phyloP scores from a whole-genome alignment of 35 echinoderm and acorn worm genomes.

The Lytechinus pictus region DNA sequence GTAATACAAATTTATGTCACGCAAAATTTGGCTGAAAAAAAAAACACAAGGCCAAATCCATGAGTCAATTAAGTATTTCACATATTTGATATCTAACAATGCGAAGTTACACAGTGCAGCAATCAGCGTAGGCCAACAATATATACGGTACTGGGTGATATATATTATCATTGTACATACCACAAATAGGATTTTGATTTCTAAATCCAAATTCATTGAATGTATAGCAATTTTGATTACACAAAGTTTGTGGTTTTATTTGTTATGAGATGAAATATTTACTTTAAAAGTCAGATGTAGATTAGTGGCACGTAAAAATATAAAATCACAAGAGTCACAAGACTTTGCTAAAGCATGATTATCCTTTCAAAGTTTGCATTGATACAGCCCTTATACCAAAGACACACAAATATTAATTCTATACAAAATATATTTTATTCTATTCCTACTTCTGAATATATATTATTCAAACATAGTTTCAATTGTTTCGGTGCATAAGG shows the following conservation, averaged over 20 bases:
- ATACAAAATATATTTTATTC: too few relatives aligned
- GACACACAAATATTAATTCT: background rate
- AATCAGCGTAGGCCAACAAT: background rate
- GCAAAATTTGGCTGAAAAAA: background rate
- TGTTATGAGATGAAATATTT: background rate
- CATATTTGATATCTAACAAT: background rate
- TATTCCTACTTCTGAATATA: too few relatives aligned
- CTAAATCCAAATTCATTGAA: too few relatives aligned
- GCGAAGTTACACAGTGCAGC: background rate
- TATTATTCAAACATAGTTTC: too few relatives aligned
- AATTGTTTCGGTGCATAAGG: too few relatives aligned
- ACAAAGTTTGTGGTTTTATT: background rate
- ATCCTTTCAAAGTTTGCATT: background rate
- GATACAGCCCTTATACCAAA: background rate
- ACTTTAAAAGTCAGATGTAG: background rate
- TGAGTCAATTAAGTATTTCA: constrained; percentile 8
- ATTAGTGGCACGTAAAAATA: background rate
- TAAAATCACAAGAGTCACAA: background rate
- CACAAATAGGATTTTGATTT: too few relatives aligned
- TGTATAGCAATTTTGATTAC: background rate
- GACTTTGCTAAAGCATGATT: too few relatives aligned
- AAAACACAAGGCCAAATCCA: background rate
- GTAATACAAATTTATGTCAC: background rate
- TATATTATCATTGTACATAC: too few relatives aligned
- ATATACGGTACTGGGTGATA: too few relatives aligned